These are phyloP conservation scores for Ctenosaura bakeri DNA, from an alignment of 2,797 vertebrate species.

Conservation along the genomic window DNA sequence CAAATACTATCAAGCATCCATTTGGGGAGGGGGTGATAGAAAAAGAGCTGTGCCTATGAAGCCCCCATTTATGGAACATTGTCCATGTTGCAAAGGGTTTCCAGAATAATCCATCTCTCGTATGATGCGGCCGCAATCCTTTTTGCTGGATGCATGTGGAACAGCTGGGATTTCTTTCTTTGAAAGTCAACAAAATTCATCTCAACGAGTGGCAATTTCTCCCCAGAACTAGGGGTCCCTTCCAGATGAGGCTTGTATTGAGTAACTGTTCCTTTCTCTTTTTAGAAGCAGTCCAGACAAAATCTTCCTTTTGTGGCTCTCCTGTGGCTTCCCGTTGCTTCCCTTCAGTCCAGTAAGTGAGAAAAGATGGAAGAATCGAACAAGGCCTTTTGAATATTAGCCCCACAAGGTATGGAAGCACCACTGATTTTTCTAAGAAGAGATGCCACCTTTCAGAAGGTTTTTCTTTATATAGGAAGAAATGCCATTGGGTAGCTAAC, in stretches of 20 bases:
- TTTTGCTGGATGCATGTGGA: too few relatives aligned
- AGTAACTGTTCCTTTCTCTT: neutral
- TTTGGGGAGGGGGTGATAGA: neutral
- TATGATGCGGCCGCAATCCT: neutral
- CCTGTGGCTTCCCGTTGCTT: neutral
- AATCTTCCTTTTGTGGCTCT: neutral
- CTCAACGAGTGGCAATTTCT: neutral
- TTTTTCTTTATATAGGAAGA: conserved; percentile 5
- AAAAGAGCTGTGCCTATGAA: neutral
- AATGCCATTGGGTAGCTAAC: neutral
- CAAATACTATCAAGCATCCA: neutral
- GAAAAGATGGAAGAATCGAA: neutral
- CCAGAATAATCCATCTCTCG: rapidly evolving
- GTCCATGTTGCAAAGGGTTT: neutral
- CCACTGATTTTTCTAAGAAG: neutral
- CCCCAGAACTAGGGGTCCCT: neutral
- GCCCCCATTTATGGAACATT: neutral
- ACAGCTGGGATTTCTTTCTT: neutral
- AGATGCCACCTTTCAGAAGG: neutral
- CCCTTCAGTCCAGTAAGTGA: neutral
- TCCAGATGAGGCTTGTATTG: too few relatives aligned
- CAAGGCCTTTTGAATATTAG: neutral
- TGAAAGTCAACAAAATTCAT: neutral
- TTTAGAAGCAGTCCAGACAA: neutral
- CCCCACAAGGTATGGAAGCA: neutral